phyloP scores from a whole-genome alignment of 1,140 invertebrate species.

The Rhyzopertha dominica region DNA sequence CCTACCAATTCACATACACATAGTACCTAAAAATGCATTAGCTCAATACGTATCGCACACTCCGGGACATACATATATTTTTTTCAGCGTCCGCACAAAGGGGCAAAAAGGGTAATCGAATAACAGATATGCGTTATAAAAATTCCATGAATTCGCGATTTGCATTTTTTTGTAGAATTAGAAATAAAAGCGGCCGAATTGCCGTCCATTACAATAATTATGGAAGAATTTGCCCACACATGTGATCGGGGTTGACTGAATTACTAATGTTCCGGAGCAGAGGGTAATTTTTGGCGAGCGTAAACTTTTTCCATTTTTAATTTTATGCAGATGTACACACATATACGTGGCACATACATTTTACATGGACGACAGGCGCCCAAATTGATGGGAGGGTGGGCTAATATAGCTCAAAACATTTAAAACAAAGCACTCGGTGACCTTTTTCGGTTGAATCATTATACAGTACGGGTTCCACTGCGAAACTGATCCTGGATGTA shows the following conservation, averaged over 20 bases:
- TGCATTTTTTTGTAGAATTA: constrained; percentile 24
- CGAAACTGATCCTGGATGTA: no score
- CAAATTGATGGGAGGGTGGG: no score
- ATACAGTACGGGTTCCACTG: no score
- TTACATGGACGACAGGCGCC: constrained; percentile 16
- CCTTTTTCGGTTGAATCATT: no score
- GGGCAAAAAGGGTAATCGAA: constrained; percentile 24
- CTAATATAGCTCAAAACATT: no score
- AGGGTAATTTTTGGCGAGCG: constrained; percentile 28
- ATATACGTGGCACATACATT: constrained; percentile 22
- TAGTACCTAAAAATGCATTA: no score
- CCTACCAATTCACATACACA: no score
- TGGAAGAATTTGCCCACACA: constrained; percentile 35
- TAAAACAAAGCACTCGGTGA: no score
- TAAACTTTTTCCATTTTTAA: constrained; percentile 25
- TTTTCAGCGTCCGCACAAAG: no score
- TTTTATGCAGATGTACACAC: constrained; percentile 25
- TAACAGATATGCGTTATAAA: constrained; percentile 20
- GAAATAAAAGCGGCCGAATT: constrained; percentile 35
- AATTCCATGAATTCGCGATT: constrained; percentile 24
- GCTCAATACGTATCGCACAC: no score
- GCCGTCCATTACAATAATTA: constrained; percentile 41
- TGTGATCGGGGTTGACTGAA: constrained; percentile 39
- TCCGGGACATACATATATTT: no score
- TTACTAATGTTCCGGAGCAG: constrained; percentile 34